A percentile compares a stretch with the other conserved stretches of the same genome.
These are phyloP conservation scores for Acipenser transmontanus DNA, from an alignment of 2,797 vertebrate species.

Conservation along the genomic window DNA sequence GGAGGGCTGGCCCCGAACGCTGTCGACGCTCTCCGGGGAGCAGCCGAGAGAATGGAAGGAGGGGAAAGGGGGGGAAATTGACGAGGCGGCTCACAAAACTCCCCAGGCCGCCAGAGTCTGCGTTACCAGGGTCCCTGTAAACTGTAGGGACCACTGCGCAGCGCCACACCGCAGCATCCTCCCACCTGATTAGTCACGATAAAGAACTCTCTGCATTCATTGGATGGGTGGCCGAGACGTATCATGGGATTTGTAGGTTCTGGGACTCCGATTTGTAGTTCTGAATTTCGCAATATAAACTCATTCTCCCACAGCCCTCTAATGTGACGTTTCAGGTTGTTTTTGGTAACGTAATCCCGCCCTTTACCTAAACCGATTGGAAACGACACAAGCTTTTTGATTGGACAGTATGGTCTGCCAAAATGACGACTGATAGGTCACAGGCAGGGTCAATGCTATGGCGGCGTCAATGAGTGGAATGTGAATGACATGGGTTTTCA, in stretches of 20 bases:
- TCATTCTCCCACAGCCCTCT: not conserved
- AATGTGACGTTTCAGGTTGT: not conserved
- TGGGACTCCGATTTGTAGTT: not conserved
- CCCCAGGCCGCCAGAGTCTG: conserved; percentile 32
- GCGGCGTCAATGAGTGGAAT: conserved; percentile 10
- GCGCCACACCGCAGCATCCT: conserved; percentile 33
- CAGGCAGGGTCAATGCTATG: conserved; percentile 54
- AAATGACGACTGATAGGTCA: conserved; percentile 11
- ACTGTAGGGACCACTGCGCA: conserved; percentile 50
- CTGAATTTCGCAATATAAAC: not conserved
- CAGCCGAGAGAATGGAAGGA: conserved; percentile 31
- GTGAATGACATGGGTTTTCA: too few relatives aligned
- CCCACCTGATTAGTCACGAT: conserved; percentile 41
- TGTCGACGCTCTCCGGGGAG: conserved; percentile 46
- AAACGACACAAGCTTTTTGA: conserved; percentile 45
- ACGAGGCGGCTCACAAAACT: conserved; percentile 34
- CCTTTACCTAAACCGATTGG: not conserved
- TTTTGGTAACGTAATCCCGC: not conserved
- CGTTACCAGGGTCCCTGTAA: conserved; percentile 48
- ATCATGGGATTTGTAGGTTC: conserved; percentile 27
- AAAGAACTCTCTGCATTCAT: conserved; percentile 35
- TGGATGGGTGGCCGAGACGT: conserved; percentile 42
- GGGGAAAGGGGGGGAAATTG: conserved; percentile 25
- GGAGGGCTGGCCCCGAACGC: conserved; percentile 57
- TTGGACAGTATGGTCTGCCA: not conserved